A percentile compares a stretch with the other conserved stretches of the same genome.
Conservation (phyloP, 2,888 invertebrate species). For the Pimpla rufipes region DNA sequence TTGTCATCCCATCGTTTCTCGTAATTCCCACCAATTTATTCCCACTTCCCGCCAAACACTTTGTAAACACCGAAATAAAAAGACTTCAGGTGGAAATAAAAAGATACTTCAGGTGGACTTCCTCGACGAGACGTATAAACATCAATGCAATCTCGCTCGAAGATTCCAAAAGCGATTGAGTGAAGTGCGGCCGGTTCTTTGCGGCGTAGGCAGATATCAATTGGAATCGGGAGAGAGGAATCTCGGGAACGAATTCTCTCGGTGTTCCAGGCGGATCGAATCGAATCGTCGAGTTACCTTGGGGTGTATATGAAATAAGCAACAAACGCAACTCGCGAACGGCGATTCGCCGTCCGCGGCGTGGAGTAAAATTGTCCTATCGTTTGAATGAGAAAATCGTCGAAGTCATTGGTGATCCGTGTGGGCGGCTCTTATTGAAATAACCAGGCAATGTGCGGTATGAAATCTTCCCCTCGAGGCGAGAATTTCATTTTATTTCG, state of each 20-base stretch:
- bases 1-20: too few relatives aligned
- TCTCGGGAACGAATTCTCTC: constrained; percentile 25
- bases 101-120: constrained; percentile 16
- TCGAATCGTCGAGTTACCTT: constrained; percentile 34
- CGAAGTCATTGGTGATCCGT: constrained; percentile 30
- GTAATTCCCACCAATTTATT: too few relatives aligned
- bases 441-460: constrained; percentile 2
- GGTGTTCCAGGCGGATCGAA: constrained; percentile 3
- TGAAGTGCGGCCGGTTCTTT: constrained; percentile 24
- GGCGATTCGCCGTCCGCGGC: background rate
- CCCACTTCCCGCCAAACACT: background rate
- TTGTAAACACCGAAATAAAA: background rate
- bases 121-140: constrained; percentile 13
- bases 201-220: constrained; percentile 42
- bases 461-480: constrained; percentile 9
- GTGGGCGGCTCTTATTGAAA: constrained; percentile 53
- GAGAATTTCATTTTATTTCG: background rate
- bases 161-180: constrained; percentile 14
- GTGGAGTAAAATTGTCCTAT: constrained; percentile 24
- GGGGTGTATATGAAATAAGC: background rate
- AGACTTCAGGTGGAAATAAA: background rate
- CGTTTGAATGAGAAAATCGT: constrained; percentile 40
- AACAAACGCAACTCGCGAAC: constrained; percentile 13
- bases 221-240: constrained; percentile 39
- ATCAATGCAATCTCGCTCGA: constrained; percentile 28